These are phyloP conservation scores for Sycophila sp. DNA, from an alignment of 1,140 invertebrate genomes.

Conservation along the genomic window DNA sequence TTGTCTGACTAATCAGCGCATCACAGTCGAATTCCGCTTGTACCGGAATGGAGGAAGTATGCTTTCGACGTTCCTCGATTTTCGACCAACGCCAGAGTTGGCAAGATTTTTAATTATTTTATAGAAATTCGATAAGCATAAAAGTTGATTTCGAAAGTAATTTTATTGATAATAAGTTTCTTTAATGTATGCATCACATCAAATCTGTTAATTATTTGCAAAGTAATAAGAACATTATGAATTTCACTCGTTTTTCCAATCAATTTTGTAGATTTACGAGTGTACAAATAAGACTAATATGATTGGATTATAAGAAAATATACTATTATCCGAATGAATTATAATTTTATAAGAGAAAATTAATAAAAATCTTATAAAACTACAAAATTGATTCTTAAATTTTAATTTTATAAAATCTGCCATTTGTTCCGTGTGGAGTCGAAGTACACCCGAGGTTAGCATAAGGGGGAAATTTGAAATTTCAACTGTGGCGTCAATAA, in stretches of 20 bases:
- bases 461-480: neutral
- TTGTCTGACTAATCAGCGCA: constrained; percentile 57
- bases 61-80: constrained; percentile 34
- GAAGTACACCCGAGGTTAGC: constrained; percentile 28
- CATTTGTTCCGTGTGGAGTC: constrained; percentile 15
- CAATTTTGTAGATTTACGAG: constrained; percentile 40
- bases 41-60: constrained; percentile 26
- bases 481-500: constrained; percentile 15
- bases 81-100: neutral
- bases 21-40: constrained; percentile 31
- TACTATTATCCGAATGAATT: constrained; percentile 25
- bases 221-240: constrained; percentile 2
- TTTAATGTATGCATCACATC: constrained; percentile 29
- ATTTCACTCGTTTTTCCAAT: constrained; percentile 33
- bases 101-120: constrained; percentile 24
- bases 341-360: constrained; percentile 36
- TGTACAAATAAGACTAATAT: constrained; percentile 24
- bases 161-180: constrained; percentile 32
- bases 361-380: constrained; percentile 31
- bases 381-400: constrained; percentile 34
- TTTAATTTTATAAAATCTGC: constrained; percentile 16
- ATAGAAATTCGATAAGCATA: constrained; percentile 25
- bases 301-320: constrained; percentile 27
- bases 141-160: constrained; percentile 31
- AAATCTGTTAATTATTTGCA: constrained; percentile 23